These are phyloP conservation scores for Drosophila cyrtoloma DNA, from an alignment of 2,888 invertebrate species.

Conservation along the genomic window DNA sequence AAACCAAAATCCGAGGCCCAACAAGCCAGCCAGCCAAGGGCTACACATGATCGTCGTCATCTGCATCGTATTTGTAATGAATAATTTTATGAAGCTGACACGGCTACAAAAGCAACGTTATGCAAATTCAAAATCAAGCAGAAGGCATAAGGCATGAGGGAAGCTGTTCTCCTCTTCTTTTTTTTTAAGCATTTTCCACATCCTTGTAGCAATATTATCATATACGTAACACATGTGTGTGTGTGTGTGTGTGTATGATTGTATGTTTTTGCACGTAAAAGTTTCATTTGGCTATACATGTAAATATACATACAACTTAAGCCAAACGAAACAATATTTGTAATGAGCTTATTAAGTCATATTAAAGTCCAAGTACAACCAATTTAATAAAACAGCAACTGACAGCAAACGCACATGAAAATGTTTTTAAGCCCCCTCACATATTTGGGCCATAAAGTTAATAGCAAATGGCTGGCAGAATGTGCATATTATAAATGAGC, in stretches of 20 bases:
- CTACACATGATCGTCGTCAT: slow-evolving; percentile 26
- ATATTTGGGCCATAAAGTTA: slow-evolving; percentile 73
- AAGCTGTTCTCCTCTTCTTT: slow-evolving; percentile 14
- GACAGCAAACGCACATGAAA: slow-evolving; percentile 45
- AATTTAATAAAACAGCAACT: slow-evolving; percentile 71
- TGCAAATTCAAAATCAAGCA: slow-evolving; percentile 70
- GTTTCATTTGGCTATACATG: slow-evolving; percentile 58
- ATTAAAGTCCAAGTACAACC: slow-evolving; percentile 80
- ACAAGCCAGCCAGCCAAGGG: slow-evolving; percentile 13
- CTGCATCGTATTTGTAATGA: slow-evolving; percentile 43
- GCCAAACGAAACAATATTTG: slow-evolving; percentile 51
- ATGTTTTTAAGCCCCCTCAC: slow-evolving; percentile 52
- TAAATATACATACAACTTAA: slow-evolving; percentile 1
- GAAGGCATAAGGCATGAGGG: slow-evolving; percentile 55
- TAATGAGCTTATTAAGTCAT: slow-evolving; percentile 81
- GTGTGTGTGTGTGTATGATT: slow-evolving; percentile 7
- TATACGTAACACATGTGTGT: slow-evolving; percentile 26
- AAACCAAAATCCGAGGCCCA: slow-evolving; percentile 9
- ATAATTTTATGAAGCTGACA: slow-evolving; percentile 18
- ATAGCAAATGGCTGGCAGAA: slow-evolving; percentile 66
- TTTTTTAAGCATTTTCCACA: slow-evolving; percentile 11
- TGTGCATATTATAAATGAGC: slow-evolving; percentile 62
- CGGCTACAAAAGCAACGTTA: slow-evolving; percentile 62
- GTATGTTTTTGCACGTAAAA: slow-evolving; percentile 24
- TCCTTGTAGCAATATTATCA: slow-evolving; percentile 45